Percentiles rank a stretch among this genome's conserved stretches.
These are phyloP conservation scores for Oscheius sp. DNA, from an alignment of 2,888 invertebrate genomes.

Conservation along the genomic window DNA sequence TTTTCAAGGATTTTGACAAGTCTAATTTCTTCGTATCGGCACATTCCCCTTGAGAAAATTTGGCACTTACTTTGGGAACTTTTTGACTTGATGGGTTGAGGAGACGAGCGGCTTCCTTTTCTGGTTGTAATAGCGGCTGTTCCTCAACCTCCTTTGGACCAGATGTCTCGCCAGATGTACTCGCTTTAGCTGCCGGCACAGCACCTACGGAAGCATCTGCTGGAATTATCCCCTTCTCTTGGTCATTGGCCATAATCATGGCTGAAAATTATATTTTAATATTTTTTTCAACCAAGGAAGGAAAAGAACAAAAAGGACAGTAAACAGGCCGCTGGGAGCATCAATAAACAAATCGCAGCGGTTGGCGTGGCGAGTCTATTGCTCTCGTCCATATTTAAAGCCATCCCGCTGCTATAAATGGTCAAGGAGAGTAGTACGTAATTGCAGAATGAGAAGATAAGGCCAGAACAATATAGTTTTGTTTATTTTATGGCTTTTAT, in stretches of 20 bases:
- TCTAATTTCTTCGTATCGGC: too few species aligned
- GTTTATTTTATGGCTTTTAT: too few species aligned
- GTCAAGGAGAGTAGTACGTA: background rate
- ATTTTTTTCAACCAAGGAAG: background rate
- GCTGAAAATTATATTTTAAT: background rate
- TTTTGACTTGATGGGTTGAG: slow-evolving; percentile 10
- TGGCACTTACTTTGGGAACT: slow-evolving; percentile 7
- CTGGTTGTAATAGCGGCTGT: slow-evolving; percentile 22
- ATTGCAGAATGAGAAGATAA: too few species aligned
- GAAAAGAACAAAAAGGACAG: background rate
- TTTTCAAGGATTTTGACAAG: too few species aligned
- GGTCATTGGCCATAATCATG: slow-evolving; percentile 34
- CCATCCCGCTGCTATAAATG: background rate
- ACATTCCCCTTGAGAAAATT: too few species aligned
- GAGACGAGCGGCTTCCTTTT: slow-evolving; percentile 29
- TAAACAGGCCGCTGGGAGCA: background rate
- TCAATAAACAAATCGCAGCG: background rate
- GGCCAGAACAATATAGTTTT: too few species aligned
- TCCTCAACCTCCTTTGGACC: slow-evolving; percentile 25
- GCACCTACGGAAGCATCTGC: slow-evolving; percentile 30
- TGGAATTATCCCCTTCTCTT: slow-evolving; percentile 28
- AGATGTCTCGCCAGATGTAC: slow-evolving; percentile 10
- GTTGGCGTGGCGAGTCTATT: background rate
- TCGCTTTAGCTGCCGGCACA: slow-evolving; percentile 15
- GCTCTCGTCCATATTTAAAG: background rate